Percentiles rank a stretch among this genome's conserved stretches.
phyloP scores from a whole-genome alignment of 2,797 vertebrate species.

The Spinus pinus region DNA sequence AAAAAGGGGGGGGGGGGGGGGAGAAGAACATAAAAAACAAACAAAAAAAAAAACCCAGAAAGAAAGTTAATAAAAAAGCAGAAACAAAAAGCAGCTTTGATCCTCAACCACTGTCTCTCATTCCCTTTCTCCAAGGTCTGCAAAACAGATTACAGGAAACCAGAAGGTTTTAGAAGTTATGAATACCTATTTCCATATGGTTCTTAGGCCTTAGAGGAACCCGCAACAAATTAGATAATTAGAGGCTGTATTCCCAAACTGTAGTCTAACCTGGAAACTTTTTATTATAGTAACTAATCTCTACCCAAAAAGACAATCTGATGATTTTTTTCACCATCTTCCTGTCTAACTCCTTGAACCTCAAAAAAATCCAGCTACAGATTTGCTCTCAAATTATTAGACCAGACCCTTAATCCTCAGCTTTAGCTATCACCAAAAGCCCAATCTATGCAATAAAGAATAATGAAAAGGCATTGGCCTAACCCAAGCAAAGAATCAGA shows the following conservation, averaged over 20 bases:
- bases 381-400: not conserved
- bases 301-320: not conserved
- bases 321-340: not conserved
- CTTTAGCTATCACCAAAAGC: not conserved
- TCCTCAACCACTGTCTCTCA: not conserved
- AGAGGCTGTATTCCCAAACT: not conserved
- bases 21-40: not conserved
- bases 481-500: not conserved
- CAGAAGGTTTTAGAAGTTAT: not conserved
- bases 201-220: not conserved
- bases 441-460: not conserved
- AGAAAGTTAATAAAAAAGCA: not conserved
- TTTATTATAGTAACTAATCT: not conserved
- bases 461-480: accelerated
- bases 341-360: not conserved
- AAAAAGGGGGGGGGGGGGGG: accelerated
- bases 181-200: not conserved
- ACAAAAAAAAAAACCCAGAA: not conserved
- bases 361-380: not conserved
- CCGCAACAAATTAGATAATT: not conserved
- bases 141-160: not conserved
- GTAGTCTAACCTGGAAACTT: not conserved
- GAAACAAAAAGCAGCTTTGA: not conserved
- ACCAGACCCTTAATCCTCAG: not conserved
- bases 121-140: not conserved